Conservation (phyloP, 2,797 vertebrate species). For the Galago senegalensis region DNA sequence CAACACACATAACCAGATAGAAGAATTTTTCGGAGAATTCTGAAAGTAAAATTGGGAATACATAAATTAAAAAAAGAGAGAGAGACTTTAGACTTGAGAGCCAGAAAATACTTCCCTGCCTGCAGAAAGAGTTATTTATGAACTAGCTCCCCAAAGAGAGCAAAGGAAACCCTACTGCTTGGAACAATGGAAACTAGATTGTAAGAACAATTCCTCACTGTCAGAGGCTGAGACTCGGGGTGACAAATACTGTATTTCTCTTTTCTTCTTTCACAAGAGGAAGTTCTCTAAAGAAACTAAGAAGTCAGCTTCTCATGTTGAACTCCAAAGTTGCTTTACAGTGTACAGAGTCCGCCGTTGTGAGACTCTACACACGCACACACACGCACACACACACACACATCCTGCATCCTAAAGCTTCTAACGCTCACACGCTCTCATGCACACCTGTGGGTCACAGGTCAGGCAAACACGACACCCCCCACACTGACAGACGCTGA, state of each 20-base stretch:
- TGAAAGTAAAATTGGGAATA: neutral
- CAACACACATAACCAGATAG: neutral
- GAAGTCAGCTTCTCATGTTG: conserved; percentile 6
- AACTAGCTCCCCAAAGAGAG: neutral
- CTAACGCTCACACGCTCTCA: too few relatives aligned
- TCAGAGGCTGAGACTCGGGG: neutral
- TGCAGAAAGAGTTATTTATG: conserved; percentile 47
- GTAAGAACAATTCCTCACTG: conserved; percentile 8
- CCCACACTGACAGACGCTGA: conserved; percentile 40
- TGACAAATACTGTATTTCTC: neutral
- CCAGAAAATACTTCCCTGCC: conserved; percentile 47
- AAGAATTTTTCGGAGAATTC: conserved; percentile 39
- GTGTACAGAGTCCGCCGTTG: neutral
- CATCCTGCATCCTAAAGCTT: too few relatives aligned
- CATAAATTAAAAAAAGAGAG: neutral
- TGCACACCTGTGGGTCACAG: neutral
- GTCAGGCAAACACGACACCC: neutral
- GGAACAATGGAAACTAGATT: conserved; percentile 35
- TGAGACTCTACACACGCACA: neutral
- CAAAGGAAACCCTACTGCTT: conserved; percentile 48
- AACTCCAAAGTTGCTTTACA: neutral
- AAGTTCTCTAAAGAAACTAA: neutral
- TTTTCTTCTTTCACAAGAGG: neutral
- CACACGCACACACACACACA: neutral
- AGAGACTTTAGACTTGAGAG: neutral